phyloP scores from a whole-genome alignment of 2,113 vertebrate species.

The Chunga burmeisteri region DNA sequence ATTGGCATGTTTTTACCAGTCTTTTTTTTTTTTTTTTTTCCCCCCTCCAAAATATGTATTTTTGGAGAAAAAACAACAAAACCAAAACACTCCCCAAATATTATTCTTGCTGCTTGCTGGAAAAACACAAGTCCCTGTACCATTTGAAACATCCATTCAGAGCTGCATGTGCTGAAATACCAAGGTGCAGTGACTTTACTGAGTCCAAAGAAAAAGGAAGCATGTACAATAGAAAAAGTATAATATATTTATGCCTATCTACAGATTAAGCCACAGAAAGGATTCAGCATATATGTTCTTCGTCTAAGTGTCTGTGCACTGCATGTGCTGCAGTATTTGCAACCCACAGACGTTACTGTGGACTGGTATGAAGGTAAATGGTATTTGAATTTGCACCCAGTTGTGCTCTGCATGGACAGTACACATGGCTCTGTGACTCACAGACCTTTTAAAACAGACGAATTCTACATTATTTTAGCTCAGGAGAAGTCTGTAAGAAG shows the following conservation, averaged over 20 bases:
- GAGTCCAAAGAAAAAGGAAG: neutral
- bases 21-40: neutral
- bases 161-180: neutral
- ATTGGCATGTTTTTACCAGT: neutral
- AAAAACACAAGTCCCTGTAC: neutral
- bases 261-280: neutral
- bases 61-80: neutral
- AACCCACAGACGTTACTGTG: neutral
- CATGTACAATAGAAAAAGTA: neutral
- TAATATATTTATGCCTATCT: neutral
- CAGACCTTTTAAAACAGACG: neutral
- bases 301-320: neutral
- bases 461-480: neutral
- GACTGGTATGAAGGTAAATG: neutral
- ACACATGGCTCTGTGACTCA: neutral
- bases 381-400: neutral
- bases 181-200: accelerated
- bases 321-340: neutral
- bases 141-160: neutral
- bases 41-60: neutral
- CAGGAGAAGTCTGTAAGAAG: neutral
- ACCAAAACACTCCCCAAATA: neutral
- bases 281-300: neutral
- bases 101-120: neutral
- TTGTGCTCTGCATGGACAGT: neutral